These are phyloP conservation scores for Piaya cayana DNA, from an alignment of 2,113 vertebrate species.

Conservation along the genomic window DNA sequence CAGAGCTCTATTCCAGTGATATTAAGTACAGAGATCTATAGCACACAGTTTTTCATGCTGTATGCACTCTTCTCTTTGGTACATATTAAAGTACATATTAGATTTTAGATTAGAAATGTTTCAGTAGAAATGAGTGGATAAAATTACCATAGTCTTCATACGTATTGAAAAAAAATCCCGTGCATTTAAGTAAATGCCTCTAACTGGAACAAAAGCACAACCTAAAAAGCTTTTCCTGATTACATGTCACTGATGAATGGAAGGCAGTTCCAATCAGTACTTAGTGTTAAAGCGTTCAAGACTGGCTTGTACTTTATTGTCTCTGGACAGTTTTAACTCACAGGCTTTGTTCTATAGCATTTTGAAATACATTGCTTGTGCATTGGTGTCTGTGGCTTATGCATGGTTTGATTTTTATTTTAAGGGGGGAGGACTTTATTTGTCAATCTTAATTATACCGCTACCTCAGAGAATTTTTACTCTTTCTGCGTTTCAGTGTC, in stretches of 20 bases:
- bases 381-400: background rate
- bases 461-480: background rate
- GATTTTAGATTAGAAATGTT: background rate
- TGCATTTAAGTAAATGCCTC: background rate
- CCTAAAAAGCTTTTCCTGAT: background rate
- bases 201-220: background rate
- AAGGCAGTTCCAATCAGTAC: background rate
- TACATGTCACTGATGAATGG: background rate
- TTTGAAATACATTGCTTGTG: background rate
- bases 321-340: background rate
- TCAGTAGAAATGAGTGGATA: background rate
- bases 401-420: background rate
- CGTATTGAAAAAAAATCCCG: background rate
- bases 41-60: background rate
- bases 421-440: background rate
- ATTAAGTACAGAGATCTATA: background rate
- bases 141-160: background rate
- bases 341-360: background rate
- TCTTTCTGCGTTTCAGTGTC: background rate
- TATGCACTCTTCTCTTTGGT: background rate
- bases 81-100: background rate
- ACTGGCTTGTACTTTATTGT: background rate
- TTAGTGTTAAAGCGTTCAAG: background rate
- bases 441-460: background rate
- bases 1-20: background rate